Evolutionary conservation across 2,797 vertebrate genomes (phyloP), one percentile per base, ranked within the genome.

Genomic region (Spinibarbus caldwelli): DNA sequence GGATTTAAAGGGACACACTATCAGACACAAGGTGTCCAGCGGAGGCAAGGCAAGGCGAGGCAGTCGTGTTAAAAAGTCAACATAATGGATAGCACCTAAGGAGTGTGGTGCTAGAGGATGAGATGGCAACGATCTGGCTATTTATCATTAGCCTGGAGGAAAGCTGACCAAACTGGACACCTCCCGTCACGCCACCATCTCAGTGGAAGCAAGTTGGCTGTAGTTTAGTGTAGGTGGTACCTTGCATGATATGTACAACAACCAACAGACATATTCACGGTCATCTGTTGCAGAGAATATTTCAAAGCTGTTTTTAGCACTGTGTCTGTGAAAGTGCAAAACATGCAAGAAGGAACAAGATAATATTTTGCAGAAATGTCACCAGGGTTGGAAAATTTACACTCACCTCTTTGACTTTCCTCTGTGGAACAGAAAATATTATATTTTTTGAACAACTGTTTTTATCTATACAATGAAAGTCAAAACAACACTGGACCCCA

Each of bases 1-100:
- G 81, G 89, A 92, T 92, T 89, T 90, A 93, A 89, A 90, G 89
- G 87, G 90, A 93, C 91, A 91, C 92, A 83, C 90, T 92, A 92
- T 93, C 92, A 84, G 90, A 91, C 89, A 84, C 59, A 38, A 77
- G 45, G 59, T 75, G 75, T 88, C 89, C 86, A 85, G 72, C 77
- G 66, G 71, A 86, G 86, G 45, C 11, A 34, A 68, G 79, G 49
- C 76, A 92, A 34, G 4, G 86, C 90, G 86, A 85, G 90, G 36
- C 34, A 11, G 82, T 84, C 82, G 85, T 92, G 89, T 89, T 81
- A 92, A 92, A 89, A 91, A 93, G 90, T 88, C 89, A 91, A 91
- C 85, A 89, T 91, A 92, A 94, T 91, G 89, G 88, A 93, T 90
- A 88, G 92, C 84, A 90, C 91, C 90, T 87, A 36, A 88, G 89